Base-by-base conservation (phyloP, 2,888 invertebrate genomes). In the Patella depressa region DNA sequence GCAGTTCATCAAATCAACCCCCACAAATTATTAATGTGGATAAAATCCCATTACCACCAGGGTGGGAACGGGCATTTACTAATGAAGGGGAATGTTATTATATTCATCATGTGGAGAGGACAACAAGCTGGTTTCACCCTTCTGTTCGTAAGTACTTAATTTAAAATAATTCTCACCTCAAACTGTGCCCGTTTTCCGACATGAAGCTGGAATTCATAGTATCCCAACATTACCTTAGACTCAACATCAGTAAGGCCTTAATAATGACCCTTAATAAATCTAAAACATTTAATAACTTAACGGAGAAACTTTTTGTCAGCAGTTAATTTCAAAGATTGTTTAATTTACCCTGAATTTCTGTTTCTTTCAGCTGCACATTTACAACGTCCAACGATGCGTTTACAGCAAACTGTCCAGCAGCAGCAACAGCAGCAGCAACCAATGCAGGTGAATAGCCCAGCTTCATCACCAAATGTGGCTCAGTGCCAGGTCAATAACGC, bases 41-140 rank as follows among this genome's bases (percentile, higher is more conserved):
- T 73, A 83, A 85, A 70, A 82, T 87, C 71, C 83, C 88, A 12
- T 83, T 92, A 34, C 92, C 92, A 14, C 89, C 88, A 53, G 92
- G 92, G 59, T 92, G 92, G 92, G 92, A 92, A 80, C 90, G 90
- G 85, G 91, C 92, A 54, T 86, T 87, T 77, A 92, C 92, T 4
- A 85, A 90, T 0, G 89, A 91, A 72, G 92, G 91, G 24, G 92
- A 92, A 84, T 85, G 90, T 59, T 93, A 92, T 85, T 92, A 90
- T 83, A 91, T 92, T 77, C 91, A 92, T 83, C 92, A 91, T 81
- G 83, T 89, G 75, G 89, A 91, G 77, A 95, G 97, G 93, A 97
- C 97, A 90, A 98, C 98, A 84, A 97, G 97, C 90, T 98, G 98
- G 98, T 97, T 97, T 93, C 98, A 98, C 93, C 98, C 98, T 89